Evolutionary conservation across 2,888 invertebrate genomes (phyloP), one percentile per base, ranked within the genome.

Genomic region (Drymonia ruficornis): DNA sequence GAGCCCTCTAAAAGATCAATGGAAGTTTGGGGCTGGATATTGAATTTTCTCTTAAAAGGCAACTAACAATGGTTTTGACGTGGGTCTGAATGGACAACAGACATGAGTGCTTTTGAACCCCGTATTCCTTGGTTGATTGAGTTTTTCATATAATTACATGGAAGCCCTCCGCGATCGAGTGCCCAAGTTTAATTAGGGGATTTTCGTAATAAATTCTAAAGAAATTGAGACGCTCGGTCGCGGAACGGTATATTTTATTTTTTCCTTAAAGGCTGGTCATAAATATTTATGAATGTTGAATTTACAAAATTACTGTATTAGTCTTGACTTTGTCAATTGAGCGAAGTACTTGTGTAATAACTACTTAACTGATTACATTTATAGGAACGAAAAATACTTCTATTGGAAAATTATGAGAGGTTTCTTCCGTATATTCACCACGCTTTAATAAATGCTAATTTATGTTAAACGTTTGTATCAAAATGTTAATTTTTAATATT

Each of bases 11-110:
- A 79, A 81, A 75, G 78, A 79, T 77, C 81, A 78, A 74, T 81
- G 70, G 63, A 72, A 76, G 75, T 82, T 80, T 77, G 67, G 61
- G 55, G 56, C 59, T 68, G 70, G 68, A 74, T 85, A 84, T 85
- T 81, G 81, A 81, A 81, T 85, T 83, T 81, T 74, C 74, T 70
- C 72, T 65, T 74, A 74, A 76, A 78, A 77, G 74, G 65, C 68
- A 68, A 62, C 73, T 72, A 78, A 86, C 81, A 87, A 87, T 80
- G 80, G 74, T 65, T 70, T 71, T 84, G 84, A 85, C 78, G 69
- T 76, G 78, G 78, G 76, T 80, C 72, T 58, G 61, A 66, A 68
- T 63, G 67, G 70, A 64, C 63, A 65, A 55, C 56, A 61, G 63
- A 47, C 57, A 63, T 52, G 61, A 70, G 65, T 67, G 68, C 59